Evolutionary conservation across 2,113 vertebrate species (phyloP).

Genomic region (Tichodroma muraria): DNA sequence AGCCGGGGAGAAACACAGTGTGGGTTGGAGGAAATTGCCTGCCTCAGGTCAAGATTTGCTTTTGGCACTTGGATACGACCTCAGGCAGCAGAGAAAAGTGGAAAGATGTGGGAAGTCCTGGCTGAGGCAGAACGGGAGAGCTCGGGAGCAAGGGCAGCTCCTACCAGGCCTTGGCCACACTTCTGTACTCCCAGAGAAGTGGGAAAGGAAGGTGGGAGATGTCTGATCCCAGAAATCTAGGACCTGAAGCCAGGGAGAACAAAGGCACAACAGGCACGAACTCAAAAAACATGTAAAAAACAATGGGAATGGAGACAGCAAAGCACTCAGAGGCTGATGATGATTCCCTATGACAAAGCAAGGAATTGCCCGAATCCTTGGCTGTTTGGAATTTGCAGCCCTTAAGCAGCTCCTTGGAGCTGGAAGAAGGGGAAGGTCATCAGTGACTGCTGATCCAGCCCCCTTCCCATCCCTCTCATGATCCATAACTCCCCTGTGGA

Average conservation of each 20-base stretch:
- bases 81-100: background rate
- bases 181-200: background rate
- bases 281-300: background rate
- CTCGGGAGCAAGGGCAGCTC: background rate
- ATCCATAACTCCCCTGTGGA: background rate
- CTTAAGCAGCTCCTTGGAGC: background rate
- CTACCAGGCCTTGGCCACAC: background rate
- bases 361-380: background rate
- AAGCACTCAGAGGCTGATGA: background rate
- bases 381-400: background rate
- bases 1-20: background rate
- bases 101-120: background rate
- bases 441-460: too few species aligned
- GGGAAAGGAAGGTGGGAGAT: background rate
- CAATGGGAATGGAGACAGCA: background rate
- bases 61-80: background rate
- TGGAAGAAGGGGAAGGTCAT: background rate
- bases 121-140: background rate
- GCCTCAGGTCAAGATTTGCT: background rate
- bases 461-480: fast-evolving
- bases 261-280: background rate
- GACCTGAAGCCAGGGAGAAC: background rate
- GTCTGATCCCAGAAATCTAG: background rate
- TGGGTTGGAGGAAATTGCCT: background rate
- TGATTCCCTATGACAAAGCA: background rate